A percentile compares a stretch with the other conserved stretches of the same genome.
These are phyloP conservation scores for Eupithecia centaureata DNA, from an alignment of 2,888 invertebrate species.

Conservation along the genomic window DNA sequence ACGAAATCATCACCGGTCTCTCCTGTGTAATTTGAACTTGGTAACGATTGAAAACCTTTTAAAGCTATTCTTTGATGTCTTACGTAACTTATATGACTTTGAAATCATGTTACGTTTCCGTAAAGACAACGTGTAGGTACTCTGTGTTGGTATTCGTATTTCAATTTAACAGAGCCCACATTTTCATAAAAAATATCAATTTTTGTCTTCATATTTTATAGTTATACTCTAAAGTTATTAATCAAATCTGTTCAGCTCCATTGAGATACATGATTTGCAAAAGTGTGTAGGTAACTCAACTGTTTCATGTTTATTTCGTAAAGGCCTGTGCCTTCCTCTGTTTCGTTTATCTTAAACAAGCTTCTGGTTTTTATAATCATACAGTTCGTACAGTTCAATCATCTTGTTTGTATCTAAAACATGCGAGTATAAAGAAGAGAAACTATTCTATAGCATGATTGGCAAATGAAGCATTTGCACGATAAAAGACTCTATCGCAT, in stretches of 20 bases:
- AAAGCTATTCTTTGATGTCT: conserved; percentile 11
- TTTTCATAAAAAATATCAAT: not conserved
- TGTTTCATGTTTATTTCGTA: too few species aligned
- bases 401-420: too few species aligned
- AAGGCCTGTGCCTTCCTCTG: too few species aligned
- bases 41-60: conserved; percentile 10
- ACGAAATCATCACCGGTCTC: not conserved
- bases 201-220: too few species aligned
- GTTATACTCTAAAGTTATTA: too few species aligned
- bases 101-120: conserved; percentile 1
- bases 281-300: too few species aligned
- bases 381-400: too few species aligned
- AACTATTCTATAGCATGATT: not conserved
- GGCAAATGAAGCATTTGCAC: not conserved
- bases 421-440: too few species aligned
- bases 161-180: not conserved
- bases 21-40: conserved; percentile 11
- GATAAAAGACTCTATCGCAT: not conserved
- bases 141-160: not conserved
- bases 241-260: too few species aligned
- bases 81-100: conserved; percentile 12
- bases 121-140: not conserved
- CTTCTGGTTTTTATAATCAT: too few species aligned
- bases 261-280: too few species aligned
- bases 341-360: too few species aligned